Conservation (phyloP, 2,888 invertebrate species). For the Mythimna loreyi region DNA sequence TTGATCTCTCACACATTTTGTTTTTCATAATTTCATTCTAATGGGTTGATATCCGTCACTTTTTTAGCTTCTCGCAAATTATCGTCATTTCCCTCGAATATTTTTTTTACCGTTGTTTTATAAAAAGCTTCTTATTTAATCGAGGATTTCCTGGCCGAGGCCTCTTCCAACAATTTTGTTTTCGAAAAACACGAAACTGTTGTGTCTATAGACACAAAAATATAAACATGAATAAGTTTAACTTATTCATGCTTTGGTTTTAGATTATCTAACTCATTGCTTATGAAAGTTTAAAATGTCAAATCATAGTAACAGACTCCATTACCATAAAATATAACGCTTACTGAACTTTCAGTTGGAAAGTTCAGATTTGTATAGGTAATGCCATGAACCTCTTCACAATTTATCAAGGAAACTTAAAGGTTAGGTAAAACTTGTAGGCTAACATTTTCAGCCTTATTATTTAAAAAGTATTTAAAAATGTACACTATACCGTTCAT, state of each 20-base stretch:
- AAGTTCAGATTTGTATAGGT: neutral
- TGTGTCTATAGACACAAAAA: too few species aligned
- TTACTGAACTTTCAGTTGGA: neutral
- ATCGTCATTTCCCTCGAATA: conserved; percentile 16
- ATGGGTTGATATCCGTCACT: conserved; percentile 40
- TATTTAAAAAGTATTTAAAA: conserved; percentile 36
- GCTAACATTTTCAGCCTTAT: neutral
- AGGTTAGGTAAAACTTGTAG: conserved; percentile 4
- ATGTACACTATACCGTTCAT: conserved; percentile 55
- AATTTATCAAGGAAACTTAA: neutral
- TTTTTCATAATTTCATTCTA: conserved; percentile 59
- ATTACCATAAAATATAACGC: neutral
- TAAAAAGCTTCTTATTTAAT: conserved; percentile 32
- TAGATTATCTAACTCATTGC: conserved; percentile 16
- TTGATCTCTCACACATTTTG: conserved; percentile 70
- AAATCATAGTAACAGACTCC: conserved; percentile 20
- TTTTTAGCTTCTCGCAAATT: conserved; percentile 15
- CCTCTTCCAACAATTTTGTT: conserved; percentile 24
- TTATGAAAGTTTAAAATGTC: conserved; percentile 7
- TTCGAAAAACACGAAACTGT: conserved; percentile 38
- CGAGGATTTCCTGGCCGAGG: conserved; percentile 22
- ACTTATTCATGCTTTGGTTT: conserved; percentile 24
- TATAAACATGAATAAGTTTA: too few species aligned
- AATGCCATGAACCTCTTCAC: neutral
- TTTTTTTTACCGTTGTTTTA: conserved; percentile 16